These are phyloP conservation scores for Mareca penelope DNA, from an alignment of 2,797 vertebrate species.

Conservation along the genomic window DNA sequence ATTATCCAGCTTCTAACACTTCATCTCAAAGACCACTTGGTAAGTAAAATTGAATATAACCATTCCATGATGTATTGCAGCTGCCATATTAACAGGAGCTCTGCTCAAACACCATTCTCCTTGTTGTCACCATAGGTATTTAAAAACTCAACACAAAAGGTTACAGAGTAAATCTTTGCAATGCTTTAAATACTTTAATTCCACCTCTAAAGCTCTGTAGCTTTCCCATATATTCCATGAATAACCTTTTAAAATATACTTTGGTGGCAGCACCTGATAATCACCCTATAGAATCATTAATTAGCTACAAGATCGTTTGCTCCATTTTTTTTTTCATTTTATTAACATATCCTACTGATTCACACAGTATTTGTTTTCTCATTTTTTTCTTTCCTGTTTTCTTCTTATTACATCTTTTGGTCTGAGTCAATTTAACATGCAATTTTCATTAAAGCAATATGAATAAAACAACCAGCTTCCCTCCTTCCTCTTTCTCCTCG, in stretches of 20 bases:
- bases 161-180: constrained; percentile 38
- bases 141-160: constrained; percentile 3
- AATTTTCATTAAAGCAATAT: not conserved
- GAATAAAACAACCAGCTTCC: not conserved
- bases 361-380: not conserved
- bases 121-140: constrained; percentile 11
- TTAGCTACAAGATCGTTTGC: not conserved
- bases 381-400: not conserved
- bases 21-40: not conserved
- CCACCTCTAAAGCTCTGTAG: not conserved
- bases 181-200: constrained; percentile 11
- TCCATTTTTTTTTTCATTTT: not conserved
- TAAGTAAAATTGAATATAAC: not conserved
- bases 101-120: not conserved
- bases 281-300: not conserved
- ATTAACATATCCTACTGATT: not conserved
- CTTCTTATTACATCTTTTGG: not conserved
- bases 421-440: not conserved
- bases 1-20: not conserved
- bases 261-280: not conserved
- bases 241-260: not conserved
- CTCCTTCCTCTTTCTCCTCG: not conserved
- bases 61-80: not conserved
- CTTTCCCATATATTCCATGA: not conserved
- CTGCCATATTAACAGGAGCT: not conserved